These are phyloP conservation scores for Charadrius vociferus DNA, from an alignment of 2,113 vertebrate species.

Conservation along the genomic window DNA sequence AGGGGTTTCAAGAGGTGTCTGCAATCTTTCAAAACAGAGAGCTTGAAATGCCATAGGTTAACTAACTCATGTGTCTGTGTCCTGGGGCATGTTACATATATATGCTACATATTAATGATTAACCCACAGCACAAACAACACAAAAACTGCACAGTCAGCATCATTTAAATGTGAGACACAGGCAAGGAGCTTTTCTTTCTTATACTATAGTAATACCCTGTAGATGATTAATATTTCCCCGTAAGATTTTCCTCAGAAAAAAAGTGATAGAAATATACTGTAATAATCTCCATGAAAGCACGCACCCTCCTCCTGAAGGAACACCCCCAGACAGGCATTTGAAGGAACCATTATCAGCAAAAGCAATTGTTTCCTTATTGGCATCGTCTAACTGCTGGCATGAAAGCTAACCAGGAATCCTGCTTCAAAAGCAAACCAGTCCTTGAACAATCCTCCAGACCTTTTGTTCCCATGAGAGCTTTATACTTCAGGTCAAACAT, in stretches of 20 bases:
- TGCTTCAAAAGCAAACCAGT: conserved; percentile 28
- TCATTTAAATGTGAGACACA: not conserved
- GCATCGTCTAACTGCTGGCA: conserved; percentile 17
- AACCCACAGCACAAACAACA: not conserved
- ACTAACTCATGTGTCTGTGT: not conserved
- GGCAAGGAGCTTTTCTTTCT: not conserved
- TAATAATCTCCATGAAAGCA: conserved; percentile 50
- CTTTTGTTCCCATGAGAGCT: not conserved
- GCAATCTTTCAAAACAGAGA: not conserved
- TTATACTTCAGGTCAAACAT: not conserved
- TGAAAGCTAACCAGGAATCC: conserved; percentile 1
- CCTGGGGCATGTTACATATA: not conserved
- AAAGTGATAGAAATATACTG: conserved; percentile 15
- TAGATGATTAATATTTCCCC: not conserved
- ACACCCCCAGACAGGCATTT: conserved; percentile 14
- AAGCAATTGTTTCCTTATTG: conserved; percentile 63
- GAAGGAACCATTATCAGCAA: conserved; percentile 55
- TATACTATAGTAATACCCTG: not conserved
- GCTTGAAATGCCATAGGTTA: not conserved
- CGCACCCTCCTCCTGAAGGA: conserved; percentile 55
- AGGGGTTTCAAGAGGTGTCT: not conserved
- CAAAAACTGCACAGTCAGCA: not conserved
- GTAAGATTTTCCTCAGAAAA: conserved; percentile 55
- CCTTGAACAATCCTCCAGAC: not conserved
- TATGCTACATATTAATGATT: not conserved